Evolutionary conservation across 2,888 invertebrate genomes (phyloP).

Genomic region (Luperina nickerlii): DNA sequence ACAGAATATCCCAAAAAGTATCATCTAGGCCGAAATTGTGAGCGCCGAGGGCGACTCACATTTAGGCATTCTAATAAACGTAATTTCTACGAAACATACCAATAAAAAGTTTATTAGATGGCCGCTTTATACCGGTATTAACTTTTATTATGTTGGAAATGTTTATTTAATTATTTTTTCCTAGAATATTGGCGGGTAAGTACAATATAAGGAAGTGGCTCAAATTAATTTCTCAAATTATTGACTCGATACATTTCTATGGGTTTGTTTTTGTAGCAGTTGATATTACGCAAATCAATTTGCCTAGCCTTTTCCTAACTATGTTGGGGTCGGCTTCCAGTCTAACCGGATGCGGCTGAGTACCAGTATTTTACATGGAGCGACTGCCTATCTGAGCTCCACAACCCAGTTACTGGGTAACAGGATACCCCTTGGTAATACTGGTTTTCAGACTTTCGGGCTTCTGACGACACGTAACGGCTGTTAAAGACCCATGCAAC

Average conservation of each 20-base stretch:
- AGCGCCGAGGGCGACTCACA: constrained; percentile 34
- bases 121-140: constrained; percentile 42
- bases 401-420: neutral
- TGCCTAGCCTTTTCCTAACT: neutral
- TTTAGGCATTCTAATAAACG: constrained; percentile 52
- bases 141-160: constrained; percentile 43
- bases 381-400: neutral
- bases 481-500: neutral
- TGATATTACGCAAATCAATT: neutral
- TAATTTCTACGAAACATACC: constrained; percentile 47
- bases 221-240: constrained; percentile 21
- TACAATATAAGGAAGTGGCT: neutral
- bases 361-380: neutral
- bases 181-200: neutral
- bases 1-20: constrained; percentile 26
- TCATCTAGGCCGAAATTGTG: constrained; percentile 42
- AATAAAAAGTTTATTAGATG: constrained; percentile 63
- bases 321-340: neutral
- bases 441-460: neutral
- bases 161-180: constrained; percentile 50
- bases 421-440: neutral
- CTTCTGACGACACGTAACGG: too few relatives aligned
- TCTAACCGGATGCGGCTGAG: neutral
- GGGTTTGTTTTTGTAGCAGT: constrained; percentile 3
- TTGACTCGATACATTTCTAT: neutral